These are phyloP conservation scores for Lepidurus couesii DNA, from an alignment of 1,140 invertebrate genomes.

Conservation along the genomic window DNA sequence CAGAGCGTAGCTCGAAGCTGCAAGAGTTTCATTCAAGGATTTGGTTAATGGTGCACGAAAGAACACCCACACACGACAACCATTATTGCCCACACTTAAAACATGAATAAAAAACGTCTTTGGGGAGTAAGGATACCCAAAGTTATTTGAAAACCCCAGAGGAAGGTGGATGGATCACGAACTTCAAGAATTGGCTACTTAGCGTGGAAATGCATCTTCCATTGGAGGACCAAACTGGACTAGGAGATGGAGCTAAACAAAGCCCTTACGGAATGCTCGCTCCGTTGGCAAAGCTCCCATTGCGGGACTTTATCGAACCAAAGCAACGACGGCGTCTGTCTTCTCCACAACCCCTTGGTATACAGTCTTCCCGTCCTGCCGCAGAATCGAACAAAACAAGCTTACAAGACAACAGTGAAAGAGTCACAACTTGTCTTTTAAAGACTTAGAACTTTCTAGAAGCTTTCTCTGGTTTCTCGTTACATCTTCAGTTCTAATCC, in stretches of 20 bases:
- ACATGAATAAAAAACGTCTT: too few relatives aligned
- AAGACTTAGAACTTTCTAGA: too few relatives aligned
- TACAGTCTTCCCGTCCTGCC: not conserved
- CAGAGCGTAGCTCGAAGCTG: not conserved
- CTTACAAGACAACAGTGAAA: too few relatives aligned
- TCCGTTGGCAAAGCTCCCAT: constrained; percentile 7
- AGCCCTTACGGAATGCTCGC: not conserved
- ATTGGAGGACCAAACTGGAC: not conserved
- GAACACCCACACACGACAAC: not conserved
- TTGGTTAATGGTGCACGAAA: not conserved
- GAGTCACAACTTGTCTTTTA: too few relatives aligned
- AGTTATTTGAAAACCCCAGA: too few relatives aligned
- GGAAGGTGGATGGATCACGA: too few relatives aligned
- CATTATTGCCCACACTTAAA: not conserved
- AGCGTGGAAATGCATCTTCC: not conserved
- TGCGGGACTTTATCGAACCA: not conserved
- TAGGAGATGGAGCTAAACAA: not conserved
- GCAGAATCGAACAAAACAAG: too few relatives aligned
- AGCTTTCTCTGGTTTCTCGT: too few relatives aligned
- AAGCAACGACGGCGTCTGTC: not conserved
- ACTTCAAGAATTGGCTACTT: not conserved
- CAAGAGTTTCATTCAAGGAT: not conserved
- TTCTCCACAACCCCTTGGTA: not conserved
- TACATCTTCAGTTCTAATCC: too few relatives aligned
- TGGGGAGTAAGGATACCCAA: too few relatives aligned